phyloP scores from a whole-genome alignment of 2,797 vertebrate species.

The Mus caroli region DNA sequence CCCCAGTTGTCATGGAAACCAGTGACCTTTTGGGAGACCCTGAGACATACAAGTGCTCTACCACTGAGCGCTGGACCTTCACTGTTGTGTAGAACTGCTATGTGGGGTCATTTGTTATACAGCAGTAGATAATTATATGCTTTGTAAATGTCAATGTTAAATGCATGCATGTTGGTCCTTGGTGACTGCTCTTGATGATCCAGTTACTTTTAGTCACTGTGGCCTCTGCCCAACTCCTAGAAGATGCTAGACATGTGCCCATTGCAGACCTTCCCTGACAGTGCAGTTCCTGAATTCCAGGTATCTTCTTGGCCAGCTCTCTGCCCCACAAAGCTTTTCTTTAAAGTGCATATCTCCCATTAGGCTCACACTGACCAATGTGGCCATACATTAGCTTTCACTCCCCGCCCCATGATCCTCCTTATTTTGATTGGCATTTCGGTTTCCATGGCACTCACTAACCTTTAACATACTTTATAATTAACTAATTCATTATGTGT shows the following conservation, averaged over 20 bases:
- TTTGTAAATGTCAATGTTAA: not conserved
- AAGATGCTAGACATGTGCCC: not conserved
- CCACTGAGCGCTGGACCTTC: not conserved
- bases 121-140: not conserved
- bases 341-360: not conserved
- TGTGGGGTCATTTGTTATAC: not conserved
- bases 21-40: not conserved
- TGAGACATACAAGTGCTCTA: not conserved
- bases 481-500: slow-evolving; percentile 7
- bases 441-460: slow-evolving; percentile 39
- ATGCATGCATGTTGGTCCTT: not conserved
- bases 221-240: not conserved
- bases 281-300: not conserved
- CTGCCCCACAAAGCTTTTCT: not conserved
- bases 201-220: not conserved
- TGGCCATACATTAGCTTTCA: not conserved
- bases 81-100: not conserved
- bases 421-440: not conserved
- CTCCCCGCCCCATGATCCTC: not conserved
- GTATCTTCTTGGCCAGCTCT: not conserved
- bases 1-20: not conserved
- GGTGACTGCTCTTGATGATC: not conserved
- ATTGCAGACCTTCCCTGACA: not conserved
- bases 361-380: not conserved
- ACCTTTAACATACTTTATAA: not conserved